Percentiles rank a stretch among this genome's conserved stretches.
These are phyloP conservation scores for Sebastes steindachneri DNA, from an alignment of 2,797 vertebrate genomes.

Conservation along the genomic window DNA sequence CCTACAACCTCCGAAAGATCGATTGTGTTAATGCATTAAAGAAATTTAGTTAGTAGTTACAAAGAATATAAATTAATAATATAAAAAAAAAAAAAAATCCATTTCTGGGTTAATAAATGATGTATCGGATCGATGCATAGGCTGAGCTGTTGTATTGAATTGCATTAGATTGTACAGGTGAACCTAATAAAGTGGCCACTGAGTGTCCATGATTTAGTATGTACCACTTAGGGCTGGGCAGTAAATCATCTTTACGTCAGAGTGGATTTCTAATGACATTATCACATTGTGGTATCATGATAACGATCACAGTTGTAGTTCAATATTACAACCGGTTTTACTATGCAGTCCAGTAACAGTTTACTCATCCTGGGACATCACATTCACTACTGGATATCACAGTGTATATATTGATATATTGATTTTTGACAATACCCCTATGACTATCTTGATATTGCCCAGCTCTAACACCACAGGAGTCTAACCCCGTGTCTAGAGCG, in stretches of 20 bases:
- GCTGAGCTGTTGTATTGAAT: background rate
- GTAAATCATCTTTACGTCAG: background rate
- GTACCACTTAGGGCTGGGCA: constrained; percentile 1
- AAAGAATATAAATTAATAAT: too few relatives aligned
- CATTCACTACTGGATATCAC: background rate
- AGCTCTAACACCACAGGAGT: constrained; percentile 5
- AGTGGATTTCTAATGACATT: background rate
- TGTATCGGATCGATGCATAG: too few relatives aligned
- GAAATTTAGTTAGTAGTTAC: too few relatives aligned
- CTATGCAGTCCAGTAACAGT: background rate
- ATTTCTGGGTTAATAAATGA: too few relatives aligned
- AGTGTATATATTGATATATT: background rate
- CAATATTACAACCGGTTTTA: background rate
- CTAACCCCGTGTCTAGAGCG: background rate
- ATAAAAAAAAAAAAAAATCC: too few relatives aligned
- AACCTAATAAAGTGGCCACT: background rate
- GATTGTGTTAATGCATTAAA: too few relatives aligned
- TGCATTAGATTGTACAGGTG: background rate
- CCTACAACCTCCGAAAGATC: too few relatives aligned
- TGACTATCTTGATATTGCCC: background rate
- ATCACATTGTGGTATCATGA: background rate
- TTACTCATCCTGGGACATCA: background rate
- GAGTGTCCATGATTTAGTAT: constrained; percentile 13
- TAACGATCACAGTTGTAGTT: background rate
- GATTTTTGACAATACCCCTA: background rate